Percentiles rank a stretch among this genome's conserved stretches.
Conservation (phyloP, 2,113 vertebrate genomes). For the Tinamus guttatus region DNA sequence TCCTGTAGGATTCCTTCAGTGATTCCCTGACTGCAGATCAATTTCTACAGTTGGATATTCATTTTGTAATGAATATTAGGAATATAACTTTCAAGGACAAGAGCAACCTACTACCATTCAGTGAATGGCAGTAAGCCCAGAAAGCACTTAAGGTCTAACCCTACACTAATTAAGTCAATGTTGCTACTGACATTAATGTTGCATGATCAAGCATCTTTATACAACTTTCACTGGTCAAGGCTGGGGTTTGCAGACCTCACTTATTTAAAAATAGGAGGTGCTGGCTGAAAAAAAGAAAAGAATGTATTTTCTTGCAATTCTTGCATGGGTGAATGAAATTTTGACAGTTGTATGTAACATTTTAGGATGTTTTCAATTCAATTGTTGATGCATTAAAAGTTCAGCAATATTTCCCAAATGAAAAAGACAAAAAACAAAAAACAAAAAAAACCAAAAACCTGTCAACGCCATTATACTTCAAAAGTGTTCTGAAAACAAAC, state of each 20-base stretch:
- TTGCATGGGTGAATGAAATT: not conserved
- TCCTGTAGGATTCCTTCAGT: not conserved
- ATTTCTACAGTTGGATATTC: not conserved
- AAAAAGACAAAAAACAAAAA: no score
- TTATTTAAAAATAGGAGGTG: not conserved
- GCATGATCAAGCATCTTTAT: not conserved
- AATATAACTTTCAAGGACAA: not conserved
- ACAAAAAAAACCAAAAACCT: no score
- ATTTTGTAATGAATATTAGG: slow-evolving; percentile 4
- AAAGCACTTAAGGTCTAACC: slow-evolving; percentile 29
- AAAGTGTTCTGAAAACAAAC: not conserved
- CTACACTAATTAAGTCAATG: not conserved
- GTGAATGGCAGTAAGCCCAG: not conserved
- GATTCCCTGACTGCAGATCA: not conserved
- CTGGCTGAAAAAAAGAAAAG: not conserved
- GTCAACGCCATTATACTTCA: not conserved
- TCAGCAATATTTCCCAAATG: not conserved
- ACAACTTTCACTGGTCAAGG: not conserved
- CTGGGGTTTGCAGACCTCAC: not conserved
- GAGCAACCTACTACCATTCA: not conserved
- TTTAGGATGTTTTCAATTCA: not conserved
- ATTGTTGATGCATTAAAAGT: not conserved
- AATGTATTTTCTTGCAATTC: not conserved
- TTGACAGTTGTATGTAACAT: not conserved
- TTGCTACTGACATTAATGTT: not conserved